Evolutionary conservation across 1,140 invertebrate genomes (phyloP), one percentile per base, ranked within the genome.

Genomic region (Caenorhabditis inopinata): DNA sequence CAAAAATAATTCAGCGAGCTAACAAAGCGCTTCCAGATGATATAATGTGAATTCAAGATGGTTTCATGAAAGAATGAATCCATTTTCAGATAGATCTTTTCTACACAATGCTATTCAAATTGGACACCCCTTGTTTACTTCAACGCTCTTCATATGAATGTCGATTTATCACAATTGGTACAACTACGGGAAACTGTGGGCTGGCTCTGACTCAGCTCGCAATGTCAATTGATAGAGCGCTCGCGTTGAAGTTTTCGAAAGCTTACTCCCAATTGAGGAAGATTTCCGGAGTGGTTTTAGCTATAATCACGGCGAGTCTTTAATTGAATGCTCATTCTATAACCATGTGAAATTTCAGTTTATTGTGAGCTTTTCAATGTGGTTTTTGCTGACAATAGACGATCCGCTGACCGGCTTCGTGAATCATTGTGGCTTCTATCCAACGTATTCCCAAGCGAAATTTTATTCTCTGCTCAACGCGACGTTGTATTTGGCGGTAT

Each of bases 371-470:
- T 68, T 68, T 25, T 68, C 58, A 1, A 68, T 38, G n/a, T 68
- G n/a, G 16, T 68, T 68, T 18, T 9, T 68, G 1, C 32, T 68
- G 23, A 68, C 58, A 5, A 38, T 68, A 6, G 27, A 68, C 11
- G 58, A 68, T 42, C 58, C 58, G 12, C n/a, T 68, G 0, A 38
- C 58, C 11, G 58, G 58, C 9, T 68, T 38, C 9, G 23, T 38
- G 5, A 68, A 68, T 68, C 58, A 68, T 38, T 68, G 58, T 38
- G 29, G 58, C 2, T 68, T 68, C 58, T 68, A 68, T n/a, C 58
- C 58, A 21, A 2, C 58, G 4, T 5, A 42, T 14, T 68, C 58
- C 11, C 11, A 4, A 16, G 9, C 0, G 6, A 21, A 68, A 29
- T 68, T 68, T 29, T 2, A 68, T 32, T 21, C 23, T 18, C 6